phyloP scores from a whole-genome alignment of 2,888 invertebrate species.

The Linyphia triangularis region DNA sequence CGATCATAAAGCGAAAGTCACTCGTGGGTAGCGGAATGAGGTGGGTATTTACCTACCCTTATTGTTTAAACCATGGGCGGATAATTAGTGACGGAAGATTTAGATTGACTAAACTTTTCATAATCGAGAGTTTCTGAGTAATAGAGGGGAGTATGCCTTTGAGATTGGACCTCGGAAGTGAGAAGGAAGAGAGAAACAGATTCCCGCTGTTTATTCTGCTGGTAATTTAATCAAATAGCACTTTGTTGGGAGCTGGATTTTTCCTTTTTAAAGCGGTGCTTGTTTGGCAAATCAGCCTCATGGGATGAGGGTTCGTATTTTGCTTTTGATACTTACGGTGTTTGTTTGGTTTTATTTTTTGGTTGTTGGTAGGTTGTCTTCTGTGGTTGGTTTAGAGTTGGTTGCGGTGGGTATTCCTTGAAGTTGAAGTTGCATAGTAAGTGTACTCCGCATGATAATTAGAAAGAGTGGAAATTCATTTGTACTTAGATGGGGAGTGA shows the following conservation, averaged over 20 bases:
- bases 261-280: background rate
- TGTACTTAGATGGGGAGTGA: too few relatives aligned
- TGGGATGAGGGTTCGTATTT: background rate
- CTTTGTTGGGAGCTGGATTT: slow-evolving; percentile 4
- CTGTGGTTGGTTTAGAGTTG: too few relatives aligned
- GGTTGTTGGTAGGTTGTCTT: background rate
- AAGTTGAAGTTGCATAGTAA: too few relatives aligned
- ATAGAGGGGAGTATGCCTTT: slow-evolving; percentile 11
- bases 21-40: slow-evolving; percentile 31
- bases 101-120: slow-evolving; percentile 65
- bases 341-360: background rate
- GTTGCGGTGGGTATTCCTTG: too few relatives aligned
- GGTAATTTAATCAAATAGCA: slow-evolving; percentile 55
- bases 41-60: background rate
- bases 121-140: slow-evolving; percentile 36
- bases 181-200: background rate
- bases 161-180: background rate
- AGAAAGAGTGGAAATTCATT: too few relatives aligned
- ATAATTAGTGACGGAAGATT: slow-evolving; percentile 63
- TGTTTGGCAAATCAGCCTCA: background rate
- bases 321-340: background rate
- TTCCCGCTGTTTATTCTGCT: slow-evolving; percentile 8
- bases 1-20: slow-evolving; percentile 48
- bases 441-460: too few relatives aligned
- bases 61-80: slow-evolving; percentile 30